Base-by-base conservation (phyloP, 2,113 vertebrate species). In the Propithecus coquereli region DNA sequence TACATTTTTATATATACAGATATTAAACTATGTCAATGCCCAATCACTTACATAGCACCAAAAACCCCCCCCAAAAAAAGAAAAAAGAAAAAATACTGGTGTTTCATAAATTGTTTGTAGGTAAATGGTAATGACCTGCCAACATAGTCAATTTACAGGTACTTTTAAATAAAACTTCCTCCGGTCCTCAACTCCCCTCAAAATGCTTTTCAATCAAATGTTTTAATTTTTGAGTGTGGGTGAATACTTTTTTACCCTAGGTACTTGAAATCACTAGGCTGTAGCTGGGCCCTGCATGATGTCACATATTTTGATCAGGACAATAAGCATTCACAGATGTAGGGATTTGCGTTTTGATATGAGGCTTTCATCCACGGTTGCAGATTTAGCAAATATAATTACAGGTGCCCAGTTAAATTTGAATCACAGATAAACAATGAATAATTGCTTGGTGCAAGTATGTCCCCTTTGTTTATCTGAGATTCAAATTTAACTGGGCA, bases 81-180 rank as follows among this genome's bases (percentile, higher is more conserved):
- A 76, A 87, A 70, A 20, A 77, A 77, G 54, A 4, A 68, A 82
- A 87, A 74, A 8, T 8, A 59, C 12, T 65, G 6, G 2, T 68
- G 22, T 68, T 94, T 37, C 22, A 50, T 14, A 52, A 37, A 88
- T 30, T 40, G 2, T 79, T 73, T 77, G 8, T 25, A 68, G 30
- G 23, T 23, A 5, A 86, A 12, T 7, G 1, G 30, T 16, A 17
- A 40, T 22, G 11, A 59, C 0, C 34, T 59, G 32, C 9, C 12
- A 25, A 0, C 2, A 32, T 2, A 20, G 32, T n/a, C 17, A 4
- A 40, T n/a, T 37, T 7, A 27, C 0, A 16, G 3, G 12, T 1
- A 45, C 61, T 94, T 89, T 43, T 34, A 91, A 59, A 65, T 74
- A 68, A 50, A 63, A 90, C 8, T 6, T 74, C 6, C 8, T 59